Percentiles rank a stretch among this genome's conserved stretches.
phyloP scores from a whole-genome alignment of 92 coral and sea anemone genomes.

The Epizoanthus ramosus region DNA sequence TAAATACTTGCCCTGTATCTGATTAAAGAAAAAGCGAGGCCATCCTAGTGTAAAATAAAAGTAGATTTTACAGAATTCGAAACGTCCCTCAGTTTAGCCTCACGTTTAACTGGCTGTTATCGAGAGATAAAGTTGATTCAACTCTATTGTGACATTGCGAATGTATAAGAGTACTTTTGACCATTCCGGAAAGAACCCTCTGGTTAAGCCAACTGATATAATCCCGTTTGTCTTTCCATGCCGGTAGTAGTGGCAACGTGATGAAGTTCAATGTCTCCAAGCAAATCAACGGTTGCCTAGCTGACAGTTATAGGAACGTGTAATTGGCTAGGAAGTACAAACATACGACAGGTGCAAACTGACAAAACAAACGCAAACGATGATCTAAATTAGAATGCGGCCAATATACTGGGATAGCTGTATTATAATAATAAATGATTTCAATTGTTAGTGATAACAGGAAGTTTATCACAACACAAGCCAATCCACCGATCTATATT shows the following conservation, averaged over 20 bases:
- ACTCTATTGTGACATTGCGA: background rate
- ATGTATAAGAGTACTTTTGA: background rate
- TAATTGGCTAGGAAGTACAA: constrained; percentile 20
- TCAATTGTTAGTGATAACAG: too few relatives aligned
- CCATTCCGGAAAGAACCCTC: background rate
- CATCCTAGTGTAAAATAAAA: background rate
- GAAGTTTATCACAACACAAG: too few relatives aligned
- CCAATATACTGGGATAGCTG: background rate
- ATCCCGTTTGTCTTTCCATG: constrained; percentile 6
- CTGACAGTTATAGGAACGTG: constrained; percentile 14
- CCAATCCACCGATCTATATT: too few relatives aligned
- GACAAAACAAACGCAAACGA: background rate
- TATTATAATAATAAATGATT: background rate
- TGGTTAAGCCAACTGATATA: background rate
- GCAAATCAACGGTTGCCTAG: constrained; percentile 19
- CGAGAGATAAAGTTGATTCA: too few relatives aligned
- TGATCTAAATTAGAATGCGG: background rate
- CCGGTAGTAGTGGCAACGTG: background rate
- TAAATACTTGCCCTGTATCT: background rate
- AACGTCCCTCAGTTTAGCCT: background rate
- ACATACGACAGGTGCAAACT: background rate
- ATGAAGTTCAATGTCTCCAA: background rate
- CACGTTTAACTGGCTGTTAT: background rate
- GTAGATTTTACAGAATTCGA: background rate
- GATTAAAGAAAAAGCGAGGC: background rate